phyloP scores from a whole-genome alignment of 1,140 invertebrate genomes.

The Eurosta solidaginis region DNA sequence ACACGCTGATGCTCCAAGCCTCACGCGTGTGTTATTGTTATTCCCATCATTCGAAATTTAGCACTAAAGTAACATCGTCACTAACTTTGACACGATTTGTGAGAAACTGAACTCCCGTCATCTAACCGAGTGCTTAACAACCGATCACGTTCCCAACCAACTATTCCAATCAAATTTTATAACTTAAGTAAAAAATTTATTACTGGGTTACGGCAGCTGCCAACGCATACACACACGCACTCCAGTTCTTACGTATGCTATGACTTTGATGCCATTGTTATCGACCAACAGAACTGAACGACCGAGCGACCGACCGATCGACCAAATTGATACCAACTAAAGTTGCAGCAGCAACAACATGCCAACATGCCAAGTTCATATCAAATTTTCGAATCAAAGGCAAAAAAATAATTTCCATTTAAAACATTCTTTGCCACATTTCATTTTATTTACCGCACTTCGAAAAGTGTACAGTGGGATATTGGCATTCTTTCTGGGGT shows the following conservation, averaged over 20 bases:
- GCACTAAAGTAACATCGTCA: too few relatives aligned
- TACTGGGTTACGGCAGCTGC: neutral
- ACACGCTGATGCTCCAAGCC: too few relatives aligned
- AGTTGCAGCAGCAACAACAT: neutral
- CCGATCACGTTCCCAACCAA: neutral
- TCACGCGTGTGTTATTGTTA: too few relatives aligned
- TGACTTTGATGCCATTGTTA: too few relatives aligned
- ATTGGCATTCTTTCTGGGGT: too few relatives aligned
- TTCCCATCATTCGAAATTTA: too few relatives aligned
- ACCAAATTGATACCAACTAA: neutral
- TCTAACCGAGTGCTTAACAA: neutral
- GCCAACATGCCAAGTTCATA: constrained; percentile 29
- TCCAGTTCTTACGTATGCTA: too few relatives aligned
- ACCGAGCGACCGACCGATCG: too few relatives aligned
- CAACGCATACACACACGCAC: too few relatives aligned
- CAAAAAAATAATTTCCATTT: constrained; percentile 28
- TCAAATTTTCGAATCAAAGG: constrained; percentile 30
- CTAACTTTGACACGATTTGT: too few relatives aligned
- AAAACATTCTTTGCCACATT: constrained; percentile 27
- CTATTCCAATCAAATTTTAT: constrained; percentile 19
- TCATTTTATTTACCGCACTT: constrained; percentile 2
- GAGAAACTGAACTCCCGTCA: neutral
- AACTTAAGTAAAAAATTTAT: constrained; percentile 21
- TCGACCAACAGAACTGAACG: too few relatives aligned
- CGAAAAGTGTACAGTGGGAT: too few relatives aligned